Base-by-base conservation (phyloP, 2,113 vertebrate species). In the Girardinichthys multiradiatus region DNA sequence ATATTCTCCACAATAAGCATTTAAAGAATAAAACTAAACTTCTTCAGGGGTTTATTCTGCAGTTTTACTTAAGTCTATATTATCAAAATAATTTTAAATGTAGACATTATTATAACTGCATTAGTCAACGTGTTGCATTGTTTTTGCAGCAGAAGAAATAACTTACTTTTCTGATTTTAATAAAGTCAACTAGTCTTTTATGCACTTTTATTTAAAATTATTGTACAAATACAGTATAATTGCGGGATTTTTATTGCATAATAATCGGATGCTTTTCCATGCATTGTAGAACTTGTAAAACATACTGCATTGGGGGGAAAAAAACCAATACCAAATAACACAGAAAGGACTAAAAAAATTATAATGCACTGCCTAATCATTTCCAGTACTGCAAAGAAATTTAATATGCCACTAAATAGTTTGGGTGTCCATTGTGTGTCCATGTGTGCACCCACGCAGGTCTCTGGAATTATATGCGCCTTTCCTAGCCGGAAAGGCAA, bases 401-500 rank as follows among this genome's bases (percentile, higher is more conserved):
- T 79, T 66, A 67, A 72, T 73, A 63, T 58, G 66, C 57, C 63
- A 60, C 82, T 80, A 73, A 84, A 81, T 80, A 30, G 62, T 69
- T 74, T 81, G 66, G 64, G 10, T 31, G 68, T 77, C 62, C 24
- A 42, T 27, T 9, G 21, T 68, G 65, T 72, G 57, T 87, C 19
- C 57, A 11, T 64, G 57, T 65, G 15, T 19, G 66, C 10, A 2
- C 80, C 79, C 73, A 88, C 76, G 26, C 82, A 57, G 82, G 78
- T 73, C 57, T 29, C 60, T 39, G 3, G 65, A 35, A 81, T 60
- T 17, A 28, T 21, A 66, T 87, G 83, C 68, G 69, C 84, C 64
- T 86, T 91, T 92, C 68, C 76, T 72, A 66, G 70, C 70, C 70
- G 7, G 72, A 65, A 61, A 68, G 4, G 77, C 28, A 2, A 86